Evolutionary conservation across 2,888 invertebrate genomes (phyloP).

Genomic region (Eurytoma adleriae): DNA sequence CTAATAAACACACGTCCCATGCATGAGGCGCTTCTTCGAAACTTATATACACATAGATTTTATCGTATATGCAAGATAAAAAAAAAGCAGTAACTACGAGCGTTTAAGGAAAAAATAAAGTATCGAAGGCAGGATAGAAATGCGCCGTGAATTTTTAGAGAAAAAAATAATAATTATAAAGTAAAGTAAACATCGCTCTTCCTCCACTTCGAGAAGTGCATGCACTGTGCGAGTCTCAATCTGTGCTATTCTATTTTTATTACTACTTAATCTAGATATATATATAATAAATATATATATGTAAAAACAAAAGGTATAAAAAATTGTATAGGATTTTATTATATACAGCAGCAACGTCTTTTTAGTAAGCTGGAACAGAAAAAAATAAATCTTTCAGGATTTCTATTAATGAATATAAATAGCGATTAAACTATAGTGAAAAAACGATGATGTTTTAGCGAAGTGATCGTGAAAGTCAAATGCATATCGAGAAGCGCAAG

Average conservation of each 20-base stretch:
- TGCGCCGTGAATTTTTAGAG: constrained; percentile 33
- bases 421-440: constrained; percentile 19
- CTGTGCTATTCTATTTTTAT: constrained; percentile 76
- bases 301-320: constrained; percentile 38
- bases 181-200: constrained; percentile 41
- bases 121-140: constrained; percentile 9
- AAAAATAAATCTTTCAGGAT: constrained; percentile 47
- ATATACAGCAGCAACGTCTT: constrained; percentile 46
- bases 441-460: constrained; percentile 24
- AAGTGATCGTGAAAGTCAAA: constrained; percentile 56
- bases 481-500: constrained; percentile 52
- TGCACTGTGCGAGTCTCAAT: constrained; percentile 73
- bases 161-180: neutral
- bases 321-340: constrained; percentile 53
- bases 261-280: constrained; percentile 68
- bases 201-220: constrained; percentile 66
- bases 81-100: constrained; percentile 51
- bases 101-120: constrained; percentile 44
- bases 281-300: constrained; percentile 40
- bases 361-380: constrained; percentile 38
- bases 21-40: constrained; percentile 35
- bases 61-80: constrained; percentile 41
- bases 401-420: constrained; percentile 36
- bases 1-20: constrained; percentile 29
- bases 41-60: constrained; percentile 37